Evolutionary conservation across 2,113 vertebrate genomes (phyloP).

Genomic region (Dromiciops gliroides): DNA sequence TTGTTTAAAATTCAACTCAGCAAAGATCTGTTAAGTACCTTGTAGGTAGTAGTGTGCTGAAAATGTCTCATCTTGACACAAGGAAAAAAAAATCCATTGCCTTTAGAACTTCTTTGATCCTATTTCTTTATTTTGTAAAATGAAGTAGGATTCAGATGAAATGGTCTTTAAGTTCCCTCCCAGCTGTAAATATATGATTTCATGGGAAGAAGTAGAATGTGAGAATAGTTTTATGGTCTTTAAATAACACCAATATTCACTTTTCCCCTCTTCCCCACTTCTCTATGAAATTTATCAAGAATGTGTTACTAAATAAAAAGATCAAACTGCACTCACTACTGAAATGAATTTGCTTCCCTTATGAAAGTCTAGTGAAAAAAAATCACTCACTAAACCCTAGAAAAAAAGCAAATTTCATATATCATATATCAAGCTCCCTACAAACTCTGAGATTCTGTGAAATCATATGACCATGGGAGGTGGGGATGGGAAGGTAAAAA

Average conservation of each 20-base stretch:
- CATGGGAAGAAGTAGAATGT: neutral
- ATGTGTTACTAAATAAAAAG: slow-evolving; percentile 16
- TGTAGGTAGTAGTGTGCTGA: neutral
- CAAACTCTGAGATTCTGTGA: neutral
- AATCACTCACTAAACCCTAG: neutral
- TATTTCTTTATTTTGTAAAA: neutral
- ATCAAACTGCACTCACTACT: neutral
- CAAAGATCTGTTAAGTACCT: neutral
- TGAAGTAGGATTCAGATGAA: neutral
- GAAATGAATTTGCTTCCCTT: neutral
- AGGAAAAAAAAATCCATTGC: neutral
- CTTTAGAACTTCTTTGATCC: neutral
- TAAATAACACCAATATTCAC: neutral
- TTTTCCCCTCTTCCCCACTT: neutral
- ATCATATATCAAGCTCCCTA: neutral
- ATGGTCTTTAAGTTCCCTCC: neutral
- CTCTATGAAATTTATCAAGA: neutral
- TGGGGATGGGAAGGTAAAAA: neutral
- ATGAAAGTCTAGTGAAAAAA: neutral
- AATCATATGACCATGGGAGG: neutral
- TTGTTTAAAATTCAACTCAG: neutral
- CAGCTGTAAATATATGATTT: neutral
- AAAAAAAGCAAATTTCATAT: slow-evolving; percentile 15
- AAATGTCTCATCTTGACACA: neutral
- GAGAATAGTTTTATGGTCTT: neutral